Base-by-base conservation (phyloP, 2,113 vertebrate genomes). In the Thunnus thynnus region DNA sequence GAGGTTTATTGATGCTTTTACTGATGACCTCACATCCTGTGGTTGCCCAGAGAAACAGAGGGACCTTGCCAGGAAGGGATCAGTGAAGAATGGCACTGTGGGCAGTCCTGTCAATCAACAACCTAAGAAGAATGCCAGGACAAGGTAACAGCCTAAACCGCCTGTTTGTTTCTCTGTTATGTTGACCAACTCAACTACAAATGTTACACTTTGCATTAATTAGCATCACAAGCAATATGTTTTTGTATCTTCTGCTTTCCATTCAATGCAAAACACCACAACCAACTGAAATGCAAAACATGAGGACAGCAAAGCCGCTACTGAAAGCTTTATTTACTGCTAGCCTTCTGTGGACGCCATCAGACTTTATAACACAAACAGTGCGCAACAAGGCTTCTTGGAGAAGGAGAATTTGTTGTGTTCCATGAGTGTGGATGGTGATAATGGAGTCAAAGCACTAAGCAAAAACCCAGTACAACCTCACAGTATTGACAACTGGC, bases 21-120 rank as follows among this genome's bases (percentile, higher is more conserved):
- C 44, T 84, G 55, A 88, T 89, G 75, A 86, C 46, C n/a, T 86
- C 84, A 78, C 92, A 84, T 86, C 56, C 55, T 94, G 72, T 96
- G 86, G 73, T 90, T 92, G 64, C 66, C 69, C 95, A 99, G 98
- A 99, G 94, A 99, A 99, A 95, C 98, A 99, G 95, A 95, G 98
- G 88, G 98, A 99, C 76, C 94, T 99, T 84, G 97, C 96, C 90
- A 96, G 96, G 86, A 99, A 99, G 94, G 97, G 97, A 2, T 98
- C 98, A 0, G 95, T 97, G 93, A 99, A 99, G 94, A 99, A 97
- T 0, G 96, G 97, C 83, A 97, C 95, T 41, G 96, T 98, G 94
- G 97, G 97, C 78, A 99, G 98, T 89, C 98, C 98, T 0, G 98
- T 99, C 91, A 99, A 97, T 92, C 98, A 99, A 67, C 98, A 99